Evolutionary conservation across 2,888 invertebrate genomes (phyloP).

Genomic region (Hylaea fasciaria): DNA sequence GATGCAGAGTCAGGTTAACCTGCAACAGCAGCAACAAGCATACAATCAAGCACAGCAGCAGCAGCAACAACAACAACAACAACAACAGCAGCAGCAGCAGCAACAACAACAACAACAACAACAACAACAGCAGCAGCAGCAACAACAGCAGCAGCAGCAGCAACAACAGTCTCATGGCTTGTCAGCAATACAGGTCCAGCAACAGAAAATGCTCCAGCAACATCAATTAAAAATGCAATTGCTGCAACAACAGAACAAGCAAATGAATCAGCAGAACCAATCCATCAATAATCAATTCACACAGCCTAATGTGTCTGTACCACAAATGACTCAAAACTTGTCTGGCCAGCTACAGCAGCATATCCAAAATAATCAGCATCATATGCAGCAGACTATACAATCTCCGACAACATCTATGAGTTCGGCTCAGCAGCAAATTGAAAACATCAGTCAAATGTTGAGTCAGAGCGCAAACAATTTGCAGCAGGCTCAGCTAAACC

Average conservation of each 20-base stretch:
- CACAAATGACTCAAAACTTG: conserved; percentile 76
- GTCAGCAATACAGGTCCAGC: conserved; percentile 79
- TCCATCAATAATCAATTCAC: conserved; percentile 58
- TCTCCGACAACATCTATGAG: conserved; percentile 79
- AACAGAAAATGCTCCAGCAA: conserved; percentile 85
- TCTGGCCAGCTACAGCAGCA: conserved; percentile 76
- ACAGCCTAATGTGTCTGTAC: conserved; percentile 73
- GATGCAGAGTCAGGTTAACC: conserved; percentile 66
- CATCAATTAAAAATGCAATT: conserved; percentile 84
- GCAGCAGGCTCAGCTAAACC: conserved; percentile 75
- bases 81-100: conserved; percentile 45
- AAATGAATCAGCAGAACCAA: conserved; percentile 58
- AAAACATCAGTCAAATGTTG: conserved; percentile 85
- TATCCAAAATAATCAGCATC: conserved; percentile 72
- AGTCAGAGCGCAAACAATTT: conserved; percentile 80
- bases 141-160: conserved; percentile 53
- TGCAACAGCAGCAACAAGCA: conserved; percentile 70
- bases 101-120: conserved; percentile 57
- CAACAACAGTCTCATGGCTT: conserved; percentile 75
- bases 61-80: conserved; percentile 45
- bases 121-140: conserved; percentile 61
- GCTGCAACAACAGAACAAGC: conserved; percentile 72
- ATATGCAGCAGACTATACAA: conserved; percentile 72
- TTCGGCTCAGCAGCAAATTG: conserved; percentile 86
- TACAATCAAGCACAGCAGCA: conserved; percentile 54